Evolutionary conservation across 2,888 invertebrate species (phyloP), one percentile per base, ranked within the genome.

Genomic region (Petrolisthes manimaculis): DNA sequence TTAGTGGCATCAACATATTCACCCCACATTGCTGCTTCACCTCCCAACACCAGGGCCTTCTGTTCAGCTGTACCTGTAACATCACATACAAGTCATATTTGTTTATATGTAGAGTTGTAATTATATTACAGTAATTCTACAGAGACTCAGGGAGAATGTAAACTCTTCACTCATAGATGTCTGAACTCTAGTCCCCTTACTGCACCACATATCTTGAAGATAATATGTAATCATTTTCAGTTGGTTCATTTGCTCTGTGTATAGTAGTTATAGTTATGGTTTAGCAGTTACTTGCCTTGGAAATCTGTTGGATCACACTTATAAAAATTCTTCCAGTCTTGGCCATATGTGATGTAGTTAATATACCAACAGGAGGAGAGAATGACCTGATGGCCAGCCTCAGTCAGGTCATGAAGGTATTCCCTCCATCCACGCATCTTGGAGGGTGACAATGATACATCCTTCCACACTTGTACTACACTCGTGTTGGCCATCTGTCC

Each of bases 11-110:
- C 96, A 0, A 97, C 96, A 91, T 95, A 95, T 93, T 98, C 98
- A 2, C 95, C 95, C 98, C 98, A 98, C 96, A 98, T 96, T 92
- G 97, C 97, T 0, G 97, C 97, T 93, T 98, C 98, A 0, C 98
- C 98, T 0, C 98, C 98, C 18, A 97, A 93, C 56, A 98, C 95
- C 84, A 95, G 93, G 1, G 94, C 92, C 92, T 95, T 95, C 92
- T 96, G 94, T 12, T 92, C 92, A 0, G 92, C 92, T 1, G 93
- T 93, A 6, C 94, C 93, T 53, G 78, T 18, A 55, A 37, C 37
- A 37, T 37, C 37, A 37, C 37, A 37, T 37, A 37, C 37, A 37
- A 37, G 37, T 37, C 37, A 37, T 37, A 37, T 37, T 37, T 37
- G 37, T 37, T 37, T 37, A 37, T 37, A 37, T 37, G 37, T 37